These are phyloP conservation scores for Sebastes matsubarae DNA, from an alignment of 2,797 vertebrate genomes.

Conservation along the genomic window DNA sequence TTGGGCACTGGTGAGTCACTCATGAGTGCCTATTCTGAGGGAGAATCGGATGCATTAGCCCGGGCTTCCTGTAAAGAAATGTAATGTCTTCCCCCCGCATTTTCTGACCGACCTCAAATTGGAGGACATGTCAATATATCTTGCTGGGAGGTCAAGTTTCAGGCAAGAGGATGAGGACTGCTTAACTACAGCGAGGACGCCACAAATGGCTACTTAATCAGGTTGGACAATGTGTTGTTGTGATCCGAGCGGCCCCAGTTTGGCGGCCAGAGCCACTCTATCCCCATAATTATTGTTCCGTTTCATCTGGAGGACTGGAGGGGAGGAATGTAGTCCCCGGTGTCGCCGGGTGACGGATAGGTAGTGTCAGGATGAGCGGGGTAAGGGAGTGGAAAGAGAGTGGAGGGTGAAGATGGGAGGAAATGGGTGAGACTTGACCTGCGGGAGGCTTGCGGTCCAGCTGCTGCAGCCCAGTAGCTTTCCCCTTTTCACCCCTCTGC, in stretches of 20 bases:
- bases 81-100: slow-evolving; percentile 59
- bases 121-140: slow-evolving; percentile 78
- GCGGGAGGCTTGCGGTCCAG: slow-evolving; percentile 51
- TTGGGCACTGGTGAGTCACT: slow-evolving; percentile 55
- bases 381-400: slow-evolving; percentile 43
- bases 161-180: slow-evolving; percentile 69
- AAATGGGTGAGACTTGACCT: slow-evolving; percentile 72
- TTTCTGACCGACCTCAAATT: slow-evolving; percentile 74
- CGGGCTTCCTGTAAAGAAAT: slow-evolving; percentile 78
- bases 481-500: slow-evolving; percentile 61
- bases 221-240: slow-evolving; percentile 84
- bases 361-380: slow-evolving; percentile 55
- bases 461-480: slow-evolving; percentile 48
- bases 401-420: slow-evolving; percentile 46
- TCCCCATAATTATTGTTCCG: slow-evolving; percentile 80
- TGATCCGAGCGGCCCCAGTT: slow-evolving; percentile 81
- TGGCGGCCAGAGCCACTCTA: slow-evolving; percentile 77
- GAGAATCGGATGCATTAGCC: slow-evolving; percentile 62
- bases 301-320: slow-evolving; percentile 75
- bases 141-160: slow-evolving; percentile 79
- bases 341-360: slow-evolving; percentile 65
- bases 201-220: slow-evolving; percentile 85
- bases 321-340: slow-evolving; percentile 63
- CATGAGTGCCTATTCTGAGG: slow-evolving; percentile 36
- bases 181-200: slow-evolving; percentile 73